Evolutionary conservation across 2,888 invertebrate genomes (phyloP).

Genomic region (Melanotus villosus): DNA sequence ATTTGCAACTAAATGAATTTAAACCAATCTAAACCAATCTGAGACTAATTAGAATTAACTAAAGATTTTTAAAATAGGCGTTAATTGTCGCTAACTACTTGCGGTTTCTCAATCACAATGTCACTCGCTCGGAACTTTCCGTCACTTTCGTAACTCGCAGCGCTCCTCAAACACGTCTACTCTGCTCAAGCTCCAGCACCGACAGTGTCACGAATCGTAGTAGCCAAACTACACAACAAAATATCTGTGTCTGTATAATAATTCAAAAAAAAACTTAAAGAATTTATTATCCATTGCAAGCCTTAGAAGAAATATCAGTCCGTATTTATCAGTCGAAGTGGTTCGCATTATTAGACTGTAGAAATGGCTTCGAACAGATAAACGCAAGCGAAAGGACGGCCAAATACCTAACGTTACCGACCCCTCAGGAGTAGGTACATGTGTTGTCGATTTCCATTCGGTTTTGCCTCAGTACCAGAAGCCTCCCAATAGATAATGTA

Average conservation of each 20-base stretch:
- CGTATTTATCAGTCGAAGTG: conserved; percentile 16
- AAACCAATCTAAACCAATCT: too few relatives aligned
- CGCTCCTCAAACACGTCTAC: too few relatives aligned
- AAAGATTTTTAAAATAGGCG: too few relatives aligned
- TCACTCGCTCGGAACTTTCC: too few relatives aligned
- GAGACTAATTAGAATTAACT: too few relatives aligned
- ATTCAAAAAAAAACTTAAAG: conserved; percentile 21
- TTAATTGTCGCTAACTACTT: too few relatives aligned
- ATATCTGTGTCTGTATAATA: neutral
- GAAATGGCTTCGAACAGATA: conserved; percentile 51
- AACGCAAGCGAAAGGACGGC: conserved; percentile 48
- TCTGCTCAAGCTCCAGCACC: too few relatives aligned
- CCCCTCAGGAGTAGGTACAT: conserved; percentile 48
- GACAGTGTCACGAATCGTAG: conserved; percentile 43
- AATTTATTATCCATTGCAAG: conserved; percentile 22
- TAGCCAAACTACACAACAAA: neutral
- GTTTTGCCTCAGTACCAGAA: conserved; percentile 53
- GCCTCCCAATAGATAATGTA: conserved; percentile 54
- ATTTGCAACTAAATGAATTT: too few relatives aligned
- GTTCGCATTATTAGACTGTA: conserved; percentile 42
- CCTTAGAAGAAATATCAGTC: conserved; percentile 25
- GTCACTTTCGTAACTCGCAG: too few relatives aligned
- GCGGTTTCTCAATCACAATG: too few relatives aligned
- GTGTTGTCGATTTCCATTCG: conserved; percentile 52
- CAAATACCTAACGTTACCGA: conserved; percentile 39